Evolutionary conservation across 2,797 vertebrate genomes (phyloP), one percentile per base, ranked within the genome.

Genomic region (Melanotaenia pygmaea): DNA sequence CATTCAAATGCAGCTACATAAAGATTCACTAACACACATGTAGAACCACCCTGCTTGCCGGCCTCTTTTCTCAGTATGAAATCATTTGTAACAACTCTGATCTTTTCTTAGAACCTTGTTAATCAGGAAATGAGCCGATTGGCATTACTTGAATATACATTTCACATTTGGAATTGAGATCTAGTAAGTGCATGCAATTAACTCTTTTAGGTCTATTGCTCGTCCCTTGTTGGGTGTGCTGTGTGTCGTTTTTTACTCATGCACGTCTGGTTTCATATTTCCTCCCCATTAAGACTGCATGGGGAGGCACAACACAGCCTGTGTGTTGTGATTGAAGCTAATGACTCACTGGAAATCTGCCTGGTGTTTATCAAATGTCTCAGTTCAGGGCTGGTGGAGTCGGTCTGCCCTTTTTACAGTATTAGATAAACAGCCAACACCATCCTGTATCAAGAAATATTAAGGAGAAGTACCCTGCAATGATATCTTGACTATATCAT

Each of bases 321-420:
- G 86, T 82, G 80, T 92, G 88, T 89, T 91, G 87, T 87, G 90
- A 91, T 91, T 83, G 88, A 76, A 82, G 77, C 77, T 92, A 92
- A 92, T 91, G 90, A 92, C 88, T 91, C 84, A 84, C 81, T 90
- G 89, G 87, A 89, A 89, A 86, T 89, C 84, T 76, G 88, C 83
- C 87, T 89, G 83, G 76, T 88, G 88, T 92, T 93, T 84, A 87
- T 91, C 88, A 89, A 76, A 83, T 80, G 83, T 91, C 80, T 87
- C 64, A 4, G 28, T 59, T 69, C 77, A 34, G 77, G 57, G 65
- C 80, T 38, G 86, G 83, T 87, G 89, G 34, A 82, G 51, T 79
- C 75, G 37, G 59, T 24, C 63, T 57, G 62, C 54, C 83, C 32
- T 64, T 69, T 65, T 47, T 57, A 72, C 45, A 58, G 54, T n/a